A percentile compares a stretch with the other conserved stretches of the same genome.
phyloP scores from a whole-genome alignment of 2,888 invertebrate genomes.

The Mongoloraphidia duomilia region DNA sequence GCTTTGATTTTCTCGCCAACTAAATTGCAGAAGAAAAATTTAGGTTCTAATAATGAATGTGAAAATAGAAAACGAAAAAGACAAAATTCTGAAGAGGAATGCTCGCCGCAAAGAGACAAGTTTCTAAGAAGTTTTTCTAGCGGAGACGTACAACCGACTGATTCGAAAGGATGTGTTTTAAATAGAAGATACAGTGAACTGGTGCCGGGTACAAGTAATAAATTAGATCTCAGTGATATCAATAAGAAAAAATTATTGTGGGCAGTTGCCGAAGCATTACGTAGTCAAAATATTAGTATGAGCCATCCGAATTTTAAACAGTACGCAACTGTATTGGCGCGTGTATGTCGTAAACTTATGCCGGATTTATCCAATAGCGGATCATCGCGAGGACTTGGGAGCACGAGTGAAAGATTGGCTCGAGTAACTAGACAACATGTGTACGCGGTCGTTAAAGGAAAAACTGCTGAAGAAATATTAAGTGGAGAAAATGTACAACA shows the following conservation, averaged over 20 bases:
- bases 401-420: slow-evolving; percentile 61
- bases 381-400: slow-evolving; percentile 34
- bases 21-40: slow-evolving; percentile 17
- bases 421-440: slow-evolving; percentile 51
- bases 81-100: slow-evolving; percentile 26
- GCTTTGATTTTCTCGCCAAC: slow-evolving; percentile 49
- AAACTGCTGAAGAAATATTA: slow-evolving; percentile 44
- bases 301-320: slow-evolving; percentile 55
- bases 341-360: slow-evolving; percentile 48
- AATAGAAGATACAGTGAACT: slow-evolving; percentile 1
- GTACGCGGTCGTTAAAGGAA: slow-evolving; percentile 47
- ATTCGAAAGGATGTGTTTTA: not conserved
- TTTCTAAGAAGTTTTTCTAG: slow-evolving; percentile 42
- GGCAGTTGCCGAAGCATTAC: slow-evolving; percentile 66
- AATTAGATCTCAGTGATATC: slow-evolving; percentile 6
- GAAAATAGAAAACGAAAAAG: slow-evolving; percentile 35
- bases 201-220: not conserved
- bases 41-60: slow-evolving; percentile 8
- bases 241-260: slow-evolving; percentile 54
- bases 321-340: slow-evolving; percentile 51
- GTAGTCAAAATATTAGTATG: slow-evolving; percentile 53
- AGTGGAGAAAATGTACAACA: too few species aligned
- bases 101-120: slow-evolving; percentile 29
- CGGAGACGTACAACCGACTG: not conserved
- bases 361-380: slow-evolving; percentile 33